Base-by-base conservation (phyloP, 1,140 invertebrate species). In the Hesperophylax magnus region DNA sequence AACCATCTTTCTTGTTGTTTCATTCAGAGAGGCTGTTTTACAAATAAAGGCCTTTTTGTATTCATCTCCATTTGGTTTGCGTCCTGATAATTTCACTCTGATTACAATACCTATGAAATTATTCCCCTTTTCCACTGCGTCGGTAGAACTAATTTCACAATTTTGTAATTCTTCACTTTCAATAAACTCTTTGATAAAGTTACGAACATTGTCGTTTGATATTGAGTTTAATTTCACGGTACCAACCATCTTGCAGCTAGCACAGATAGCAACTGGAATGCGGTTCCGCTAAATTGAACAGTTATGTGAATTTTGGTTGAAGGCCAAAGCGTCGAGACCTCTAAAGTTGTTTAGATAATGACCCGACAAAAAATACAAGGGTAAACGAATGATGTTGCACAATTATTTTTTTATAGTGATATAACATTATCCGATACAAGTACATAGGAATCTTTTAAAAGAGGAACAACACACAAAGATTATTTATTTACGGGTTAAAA, bases 101-200 rank as follows among this genome's bases (percentile, higher is more conserved):
- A 31, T 27, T 0, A 78, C 47, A 54, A 27, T 53, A n/a, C 77
- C 77, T 22, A 78, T 54, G n/a, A 20, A 78, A 56, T 78, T 78
- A 54, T 52, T 78, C 9, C 77, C 77, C 18, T 78, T 34, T 18
- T 31, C 65, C 17, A 34, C 27, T 69, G 39, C 65, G 8, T 34
- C 6, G 6, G 34, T 39, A 11, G 18, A 31, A 47, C 34, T 47
- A 11, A 69, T n/a, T 47, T 69, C 27, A 17, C 27, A 34, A n/a
- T 15, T 34, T 18, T 39, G 15, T 18, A 69, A n/a, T 39, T 14
- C 15, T 47, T 69, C 65, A n/a, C 34, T 52, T 39, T 7, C 34
- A 5, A 69, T 39, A 20, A 34, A 69, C 20, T 69, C 31, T 69
- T 69, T 34, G 39, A 69, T 8, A 18, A 18, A 69, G n/a, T 39